Evolutionary conservation across 2,113 vertebrate genomes (phyloP).

Genomic region (Trogon surrucura): DNA sequence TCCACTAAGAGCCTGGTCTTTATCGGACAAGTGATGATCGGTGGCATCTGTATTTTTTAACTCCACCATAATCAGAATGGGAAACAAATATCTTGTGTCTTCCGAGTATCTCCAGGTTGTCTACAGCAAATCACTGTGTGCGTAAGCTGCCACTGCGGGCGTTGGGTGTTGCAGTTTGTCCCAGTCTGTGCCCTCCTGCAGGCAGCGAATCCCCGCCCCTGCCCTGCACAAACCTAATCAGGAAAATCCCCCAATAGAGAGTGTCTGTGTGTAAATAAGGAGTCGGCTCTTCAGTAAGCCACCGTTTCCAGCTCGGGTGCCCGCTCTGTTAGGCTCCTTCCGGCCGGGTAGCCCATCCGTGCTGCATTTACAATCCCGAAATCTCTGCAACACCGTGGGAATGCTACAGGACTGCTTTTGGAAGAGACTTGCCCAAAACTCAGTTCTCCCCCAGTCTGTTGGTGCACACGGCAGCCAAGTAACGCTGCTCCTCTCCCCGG

Average conservation of each 20-base stretch:
- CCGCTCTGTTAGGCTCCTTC: background rate
- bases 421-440: background rate
- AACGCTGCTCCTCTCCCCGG: fast-evolving
- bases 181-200: background rate
- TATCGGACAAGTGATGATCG: background rate
- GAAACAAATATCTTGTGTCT: background rate
- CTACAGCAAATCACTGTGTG: fast-evolving
- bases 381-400: background rate
- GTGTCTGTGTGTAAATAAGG: background rate
- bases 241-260: fast-evolving
- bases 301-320: background rate
- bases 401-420: background rate
- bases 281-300: background rate
- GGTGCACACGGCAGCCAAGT: fast-evolving
- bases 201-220: background rate
- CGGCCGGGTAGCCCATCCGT: background rate
- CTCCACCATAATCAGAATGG: background rate
- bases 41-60: background rate
- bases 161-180: fast-evolving
- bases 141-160: background rate
- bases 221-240: background rate
- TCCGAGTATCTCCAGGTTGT: fast-evolving
- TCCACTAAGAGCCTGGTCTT: background rate
- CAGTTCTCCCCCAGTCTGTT: fast-evolving
- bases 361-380: background rate